These are phyloP conservation scores for Harpagifer antarcticus DNA, from an alignment of 2,797 vertebrate species.

Conservation along the genomic window DNA sequence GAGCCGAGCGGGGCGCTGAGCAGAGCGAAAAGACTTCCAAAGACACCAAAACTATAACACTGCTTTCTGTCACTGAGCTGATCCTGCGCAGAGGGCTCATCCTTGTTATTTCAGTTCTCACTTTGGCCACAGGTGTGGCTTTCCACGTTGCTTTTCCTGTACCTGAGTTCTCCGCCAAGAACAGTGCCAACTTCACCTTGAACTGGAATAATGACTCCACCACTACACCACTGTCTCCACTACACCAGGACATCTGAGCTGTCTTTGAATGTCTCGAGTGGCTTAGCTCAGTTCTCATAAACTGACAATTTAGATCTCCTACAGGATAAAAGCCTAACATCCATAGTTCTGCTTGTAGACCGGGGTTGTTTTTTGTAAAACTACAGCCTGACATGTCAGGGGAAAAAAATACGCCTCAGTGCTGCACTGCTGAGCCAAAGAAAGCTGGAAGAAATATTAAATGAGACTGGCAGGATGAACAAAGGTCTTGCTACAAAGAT, in stretches of 20 bases:
- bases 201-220: constrained; percentile 64
- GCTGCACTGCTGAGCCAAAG: constrained; percentile 29
- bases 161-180: constrained; percentile 45
- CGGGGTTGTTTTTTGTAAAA: constrained; percentile 16
- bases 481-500: constrained; percentile 44
- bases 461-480: constrained; percentile 32
- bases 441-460: constrained; percentile 34
- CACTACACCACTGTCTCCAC: constrained; percentile 29
- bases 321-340: constrained; percentile 15
- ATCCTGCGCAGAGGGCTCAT: constrained; percentile 75
- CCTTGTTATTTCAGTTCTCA: constrained; percentile 50
- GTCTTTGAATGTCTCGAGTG: constrained; percentile 5
- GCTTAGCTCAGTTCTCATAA: constrained; percentile 8
- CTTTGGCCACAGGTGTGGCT: constrained; percentile 80
- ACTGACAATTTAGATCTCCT: neutral
- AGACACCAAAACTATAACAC: neutral
- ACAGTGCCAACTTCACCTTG: constrained; percentile 46
- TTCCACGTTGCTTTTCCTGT: constrained; percentile 78
- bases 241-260: constrained; percentile 41
- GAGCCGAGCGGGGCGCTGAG: constrained; percentile 32
- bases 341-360: constrained; percentile 5
- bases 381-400: neutral
- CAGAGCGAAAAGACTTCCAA: constrained; percentile 39
- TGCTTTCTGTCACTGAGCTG: constrained; percentile 77
- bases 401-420: neutral